Evolutionary conservation across 1,140 invertebrate genomes (phyloP).

Genomic region (Oscheius sp.): DNA sequence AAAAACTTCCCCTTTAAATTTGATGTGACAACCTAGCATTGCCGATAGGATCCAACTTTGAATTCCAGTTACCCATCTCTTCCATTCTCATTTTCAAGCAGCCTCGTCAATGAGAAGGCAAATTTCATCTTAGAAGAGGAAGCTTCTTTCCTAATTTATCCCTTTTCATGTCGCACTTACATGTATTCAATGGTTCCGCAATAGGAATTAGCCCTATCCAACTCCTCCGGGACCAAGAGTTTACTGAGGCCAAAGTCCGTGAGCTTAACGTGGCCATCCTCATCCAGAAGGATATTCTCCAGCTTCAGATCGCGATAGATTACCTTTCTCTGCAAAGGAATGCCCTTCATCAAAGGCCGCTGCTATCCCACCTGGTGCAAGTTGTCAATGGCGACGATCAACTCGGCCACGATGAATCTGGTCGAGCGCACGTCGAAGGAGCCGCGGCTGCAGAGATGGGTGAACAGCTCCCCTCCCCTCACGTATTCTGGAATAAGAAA

Average conservation of each 20-base stretch:
- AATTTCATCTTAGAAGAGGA: background rate
- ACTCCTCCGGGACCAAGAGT: conserved; percentile 68
- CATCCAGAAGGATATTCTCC: conserved; percentile 81
- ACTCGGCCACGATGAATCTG: conserved; percentile 83
- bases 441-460: conserved; percentile 82
- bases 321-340: conserved; percentile 72
- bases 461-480: conserved; percentile 85
- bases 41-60: too few species aligned
- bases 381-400: conserved; percentile 83
- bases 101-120: background rate
- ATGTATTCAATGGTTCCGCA: conserved; percentile 88
- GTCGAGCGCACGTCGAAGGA: conserved; percentile 80
- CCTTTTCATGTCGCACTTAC: conserved; percentile 41
- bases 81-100: background rate
- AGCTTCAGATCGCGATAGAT: conserved; percentile 91
- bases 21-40: too few species aligned
- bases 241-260: conserved; percentile 89
- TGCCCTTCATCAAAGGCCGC: background rate
- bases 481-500: conserved; percentile 77
- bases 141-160: background rate
- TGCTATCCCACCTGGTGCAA: conserved; percentile 74
- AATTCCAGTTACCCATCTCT: too few species aligned
- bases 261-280: conserved; percentile 83
- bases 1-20: too few species aligned
- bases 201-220: conserved; percentile 86